Evolutionary conservation across 1,140 invertebrate genomes (phyloP).

Genomic region (Eriosoma lanigerum): DNA sequence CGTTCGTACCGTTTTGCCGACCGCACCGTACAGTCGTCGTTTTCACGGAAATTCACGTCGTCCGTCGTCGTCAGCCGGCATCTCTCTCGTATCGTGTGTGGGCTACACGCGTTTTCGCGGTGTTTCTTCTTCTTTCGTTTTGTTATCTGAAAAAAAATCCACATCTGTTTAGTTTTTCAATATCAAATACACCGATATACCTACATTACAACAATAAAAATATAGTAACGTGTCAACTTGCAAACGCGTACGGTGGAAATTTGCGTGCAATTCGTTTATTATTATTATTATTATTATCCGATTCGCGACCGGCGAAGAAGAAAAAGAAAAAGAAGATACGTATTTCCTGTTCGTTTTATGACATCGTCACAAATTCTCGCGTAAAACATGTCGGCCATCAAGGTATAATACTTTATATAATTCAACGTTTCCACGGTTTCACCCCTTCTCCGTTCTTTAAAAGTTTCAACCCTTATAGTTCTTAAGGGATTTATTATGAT

Average conservation of each 20-base stretch:
- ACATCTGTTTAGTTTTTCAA: no score
- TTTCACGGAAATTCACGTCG: not conserved
- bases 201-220: no score
- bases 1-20: slow-evolving; percentile 18
- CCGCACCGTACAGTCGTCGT: not conserved
- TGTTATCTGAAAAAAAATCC: no score
- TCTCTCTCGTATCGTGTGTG: slow-evolving; percentile 20
- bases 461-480: not conserved
- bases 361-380: slow-evolving; percentile 3
- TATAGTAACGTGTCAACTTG: no score
- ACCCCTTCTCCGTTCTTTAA: no score
- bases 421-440: not conserved
- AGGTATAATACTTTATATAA: slow-evolving; percentile 6
- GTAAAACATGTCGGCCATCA: slow-evolving; percentile 21
- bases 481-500: no score
- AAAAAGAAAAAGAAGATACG: not conserved
- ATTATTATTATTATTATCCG: not conserved
- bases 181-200: no score
- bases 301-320: not conserved
- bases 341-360: slow-evolving; percentile 6
- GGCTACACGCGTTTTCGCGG: not conserved
- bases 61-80: not conserved
- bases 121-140: not conserved
- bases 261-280: not conserved
- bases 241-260: not conserved